phyloP scores from a whole-genome alignment of 1,140 invertebrate species.

The Lordiphosa collinella region DNA sequence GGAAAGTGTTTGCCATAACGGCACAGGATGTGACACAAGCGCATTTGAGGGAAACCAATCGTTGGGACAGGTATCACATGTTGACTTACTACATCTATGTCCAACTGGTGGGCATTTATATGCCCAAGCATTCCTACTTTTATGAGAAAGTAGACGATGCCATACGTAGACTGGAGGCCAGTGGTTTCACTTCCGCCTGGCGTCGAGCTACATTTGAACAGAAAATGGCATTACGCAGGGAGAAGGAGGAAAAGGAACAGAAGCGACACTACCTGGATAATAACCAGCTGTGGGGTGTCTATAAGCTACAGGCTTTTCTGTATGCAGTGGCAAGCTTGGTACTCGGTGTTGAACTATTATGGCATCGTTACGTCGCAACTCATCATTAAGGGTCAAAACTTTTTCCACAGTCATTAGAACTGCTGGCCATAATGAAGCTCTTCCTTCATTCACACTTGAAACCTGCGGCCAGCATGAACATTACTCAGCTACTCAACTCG shows the following conservation, averaged over 20 bases:
- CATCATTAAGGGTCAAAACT: no score
- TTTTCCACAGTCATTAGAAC: no score
- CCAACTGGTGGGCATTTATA: slow-evolving; percentile 53
- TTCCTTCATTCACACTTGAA: background rate
- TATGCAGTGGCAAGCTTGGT: slow-evolving; percentile 27
- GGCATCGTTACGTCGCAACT: background rate
- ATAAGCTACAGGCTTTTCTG: slow-evolving; percentile 24
- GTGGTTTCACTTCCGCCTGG: slow-evolving; percentile 45
- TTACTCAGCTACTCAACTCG: slow-evolving; percentile 32
- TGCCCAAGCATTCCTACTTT: slow-evolving; percentile 62
- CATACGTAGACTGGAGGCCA: slow-evolving; percentile 28
- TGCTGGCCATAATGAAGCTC: background rate
- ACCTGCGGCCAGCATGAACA: slow-evolving; percentile 43
- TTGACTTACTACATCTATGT: slow-evolving; percentile 46
- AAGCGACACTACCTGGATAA: slow-evolving; percentile 11
- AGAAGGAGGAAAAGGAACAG: background rate
- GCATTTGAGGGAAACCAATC: slow-evolving; percentile 17
- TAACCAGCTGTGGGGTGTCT: slow-evolving; percentile 33
- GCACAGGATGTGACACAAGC: slow-evolving; percentile 23
- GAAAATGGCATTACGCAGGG: background rate
- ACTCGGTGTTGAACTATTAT: slow-evolving; percentile 22
- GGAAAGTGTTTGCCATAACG: slow-evolving; percentile 42
- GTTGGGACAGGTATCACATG: slow-evolving; percentile 11
- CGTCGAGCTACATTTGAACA: slow-evolving; percentile 25
- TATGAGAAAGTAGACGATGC: slow-evolving; percentile 23